These are phyloP conservation scores for Lepus timidus DNA, from an alignment of 2,113 vertebrate genomes.

Conservation along the genomic window DNA sequence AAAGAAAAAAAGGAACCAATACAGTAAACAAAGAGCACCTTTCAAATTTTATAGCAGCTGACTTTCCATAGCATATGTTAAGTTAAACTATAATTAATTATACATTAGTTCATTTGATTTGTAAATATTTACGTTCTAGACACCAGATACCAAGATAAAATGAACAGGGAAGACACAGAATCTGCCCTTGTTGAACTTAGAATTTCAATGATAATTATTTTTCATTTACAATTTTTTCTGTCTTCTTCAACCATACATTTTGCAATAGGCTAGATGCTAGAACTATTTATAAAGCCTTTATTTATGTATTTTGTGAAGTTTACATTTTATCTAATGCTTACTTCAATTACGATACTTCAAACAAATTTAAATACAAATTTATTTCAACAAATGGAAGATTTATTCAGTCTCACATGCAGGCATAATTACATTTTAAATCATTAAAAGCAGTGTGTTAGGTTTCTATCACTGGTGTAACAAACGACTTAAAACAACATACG, in stretches of 20 bases:
- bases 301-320: background rate
- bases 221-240: background rate
- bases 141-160: background rate
- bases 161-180: rapidly evolving
- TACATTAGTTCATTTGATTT: background rate
- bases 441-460: background rate
- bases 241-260: background rate
- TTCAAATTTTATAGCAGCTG: background rate
- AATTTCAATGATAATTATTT: background rate
- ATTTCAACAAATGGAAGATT: background rate
- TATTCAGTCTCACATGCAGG: background rate
- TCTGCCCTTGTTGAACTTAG: background rate
- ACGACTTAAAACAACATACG: background rate
- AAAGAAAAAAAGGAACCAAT: background rate
- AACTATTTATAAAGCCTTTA: background rate
- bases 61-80: background rate
- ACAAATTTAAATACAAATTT: background rate
- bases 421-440: background rate
- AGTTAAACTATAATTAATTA: background rate
- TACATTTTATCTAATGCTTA: background rate
- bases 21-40: background rate
- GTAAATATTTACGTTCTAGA: background rate
- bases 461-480: background rate
- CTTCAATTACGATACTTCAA: background rate
- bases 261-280: background rate